phyloP scores from a whole-genome alignment of 2,888 invertebrate genomes.

The Drosophila pseudotalamancana region DNA sequence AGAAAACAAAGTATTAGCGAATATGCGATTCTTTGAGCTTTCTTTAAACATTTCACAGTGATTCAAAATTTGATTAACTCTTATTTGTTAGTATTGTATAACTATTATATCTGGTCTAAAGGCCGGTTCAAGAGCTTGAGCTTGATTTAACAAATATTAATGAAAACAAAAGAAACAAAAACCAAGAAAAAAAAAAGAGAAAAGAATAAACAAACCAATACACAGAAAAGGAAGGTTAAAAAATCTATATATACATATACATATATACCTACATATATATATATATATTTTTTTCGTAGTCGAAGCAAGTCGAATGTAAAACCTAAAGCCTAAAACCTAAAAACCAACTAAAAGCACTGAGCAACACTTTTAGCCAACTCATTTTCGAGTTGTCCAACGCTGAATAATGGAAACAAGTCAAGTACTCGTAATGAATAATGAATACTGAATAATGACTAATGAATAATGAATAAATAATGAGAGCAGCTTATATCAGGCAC shows the following conservation, averaged over 20 bases:
- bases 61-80: conserved; percentile 8
- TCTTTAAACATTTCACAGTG: not conserved
- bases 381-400: conserved; percentile 72
- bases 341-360: conserved; percentile 61
- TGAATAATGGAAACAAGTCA: conserved; percentile 60
- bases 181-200: conserved; percentile 18
- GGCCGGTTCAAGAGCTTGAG: conserved; percentile 51
- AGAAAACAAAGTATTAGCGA: conserved; percentile 2
- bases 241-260: conserved; percentile 25
- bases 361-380: conserved; percentile 59
- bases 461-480: conserved; percentile 32
- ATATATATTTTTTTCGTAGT: conserved; percentile 48
- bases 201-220: conserved; percentile 7
- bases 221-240: conserved; percentile 52
- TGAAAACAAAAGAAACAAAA: conserved; percentile 4
- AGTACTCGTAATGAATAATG: conserved; percentile 40
- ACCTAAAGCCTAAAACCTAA: conserved; percentile 38
- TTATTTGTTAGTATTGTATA: conserved; percentile 22
- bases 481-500: conserved; percentile 71
- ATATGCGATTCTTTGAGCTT: conserved; percentile 24
- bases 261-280: conserved; percentile 14
- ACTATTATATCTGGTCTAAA: conserved; percentile 21
- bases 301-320: conserved; percentile 43
- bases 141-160: conserved; percentile 25
- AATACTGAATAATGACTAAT: conserved; percentile 34